phyloP scores from a whole-genome alignment of 2,113 vertebrate genomes.

The Symphodus melops region DNA sequence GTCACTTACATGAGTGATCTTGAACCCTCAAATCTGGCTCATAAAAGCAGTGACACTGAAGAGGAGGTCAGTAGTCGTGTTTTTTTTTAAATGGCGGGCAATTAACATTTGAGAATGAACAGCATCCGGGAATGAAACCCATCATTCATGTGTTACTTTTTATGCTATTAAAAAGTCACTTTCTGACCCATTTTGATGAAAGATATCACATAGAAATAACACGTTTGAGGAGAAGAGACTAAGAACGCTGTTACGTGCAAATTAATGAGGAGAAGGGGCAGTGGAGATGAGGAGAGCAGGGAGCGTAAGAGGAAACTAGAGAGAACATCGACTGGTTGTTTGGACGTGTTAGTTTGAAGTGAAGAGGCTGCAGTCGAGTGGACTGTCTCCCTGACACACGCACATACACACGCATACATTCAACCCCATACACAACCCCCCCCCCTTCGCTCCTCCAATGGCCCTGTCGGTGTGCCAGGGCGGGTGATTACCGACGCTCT shows the following conservation, averaged over 20 bases:
- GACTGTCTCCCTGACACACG: constrained; percentile 61
- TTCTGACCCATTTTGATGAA: constrained; percentile 45
- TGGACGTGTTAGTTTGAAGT: constrained; percentile 73
- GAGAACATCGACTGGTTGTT: constrained; percentile 67
- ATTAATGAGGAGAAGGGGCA: constrained; percentile 41
- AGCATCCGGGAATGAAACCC: constrained; percentile 43
- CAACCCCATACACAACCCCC: constrained; percentile 48
- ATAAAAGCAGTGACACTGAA: constrained; percentile 37
- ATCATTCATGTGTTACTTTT: constrained; percentile 52
- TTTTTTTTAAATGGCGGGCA: constrained; percentile 45
- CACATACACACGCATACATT: constrained; percentile 36
- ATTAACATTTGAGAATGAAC: constrained; percentile 58
- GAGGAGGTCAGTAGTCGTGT: constrained; percentile 45
- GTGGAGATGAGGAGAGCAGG: constrained; percentile 19
- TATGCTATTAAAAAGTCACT: constrained; percentile 37
- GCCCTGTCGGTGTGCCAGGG: constrained; percentile 96
- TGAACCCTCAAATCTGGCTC: constrained; percentile 45
- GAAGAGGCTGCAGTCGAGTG: constrained; percentile 63
- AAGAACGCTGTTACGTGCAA: constrained; percentile 35
- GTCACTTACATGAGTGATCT: constrained; percentile 32
- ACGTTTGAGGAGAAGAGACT: constrained; percentile 10
- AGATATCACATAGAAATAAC: constrained; percentile 31
- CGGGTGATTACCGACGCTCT: constrained; percentile 99
- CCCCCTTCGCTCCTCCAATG: constrained; percentile 66
- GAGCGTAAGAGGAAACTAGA: constrained; percentile 35